Evolutionary conservation across 2,797 vertebrate species (phyloP), one percentile per base, ranked within the genome.

Genomic region (Eidolon dupreanum): DNA sequence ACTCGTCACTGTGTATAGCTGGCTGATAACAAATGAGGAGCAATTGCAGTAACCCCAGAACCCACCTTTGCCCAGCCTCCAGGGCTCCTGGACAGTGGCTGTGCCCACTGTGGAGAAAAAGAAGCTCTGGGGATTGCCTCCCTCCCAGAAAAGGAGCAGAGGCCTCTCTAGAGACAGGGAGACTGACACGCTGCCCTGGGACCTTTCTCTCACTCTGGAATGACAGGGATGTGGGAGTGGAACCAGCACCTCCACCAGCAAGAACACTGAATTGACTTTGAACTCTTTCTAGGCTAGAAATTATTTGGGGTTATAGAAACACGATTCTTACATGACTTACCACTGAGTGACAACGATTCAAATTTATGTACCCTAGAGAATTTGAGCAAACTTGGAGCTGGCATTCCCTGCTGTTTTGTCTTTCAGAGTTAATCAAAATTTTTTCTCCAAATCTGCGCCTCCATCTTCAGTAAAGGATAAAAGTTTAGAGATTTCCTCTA

Each of bases 401-500:
- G 51, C 26, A 46, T 38, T 51, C 36, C 87, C 51, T 33, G 19
- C 12, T 57, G 38, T n/a, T 46, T 73, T 90, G 43, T 78, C 46
- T 55, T 92, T 94, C 53, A 43, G 43, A n/a, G 28, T 43, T 95
- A 41, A 90, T 57, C 73, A 20, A 61, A 79, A 66, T 82, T 41
- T 66, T 89, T 93, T 43, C 63, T 92, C 55, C 70, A 90, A 49
- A 78, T 70, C 89, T 81, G 33, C 49, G 33, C 43, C 59, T 51
- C n/a, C 63, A 43, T 26, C 55, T 28, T 31, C 26, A 51, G 19
- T 22, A 49, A 43, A 2, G 22, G 31, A 33, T 68, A 38, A 55
- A 93, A 94, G 43, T 87, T 92, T 65, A 61, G 41, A 61, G 22
- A 61, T 46, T 89, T 88, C 46, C 36, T 88, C 28, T 88, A 55